Base-by-base conservation (phyloP, 2,113 vertebrate species). In the Heteronetta atricapilla region DNA sequence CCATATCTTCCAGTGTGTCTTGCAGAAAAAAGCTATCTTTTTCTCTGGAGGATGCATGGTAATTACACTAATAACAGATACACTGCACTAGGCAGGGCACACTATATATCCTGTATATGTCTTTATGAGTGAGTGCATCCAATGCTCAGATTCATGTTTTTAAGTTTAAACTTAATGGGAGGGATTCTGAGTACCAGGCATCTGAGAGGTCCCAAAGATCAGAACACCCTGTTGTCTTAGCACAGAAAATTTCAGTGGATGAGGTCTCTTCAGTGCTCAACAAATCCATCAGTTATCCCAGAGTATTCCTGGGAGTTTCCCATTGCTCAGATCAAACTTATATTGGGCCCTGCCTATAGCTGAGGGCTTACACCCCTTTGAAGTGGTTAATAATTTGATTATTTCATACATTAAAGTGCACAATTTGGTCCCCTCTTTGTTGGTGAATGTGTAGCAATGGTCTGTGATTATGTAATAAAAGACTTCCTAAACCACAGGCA, bases 1-100 rank as follows among this genome's bases (percentile, higher is more conserved):
- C 2, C 0, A 0, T 60, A n/a, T 75, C 29, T 75, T 86, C 48
- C 29, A 59, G 18, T 0, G 0, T 44, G 4, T 18, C 31, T 78
- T 82, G 48, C 11, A 26, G 17, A 48, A 63, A 14, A 67, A 60
- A 42, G 1, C 3, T 3, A 0, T 10, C 4, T 58, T 64, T 59
- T 70, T 78, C 25, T 56, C 33, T 66, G 36, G 3, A 18, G 36
- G 6, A 42, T 36, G 5, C 8, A 31, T 7, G 31, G 17, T 48
- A 40, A 48, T 48, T 48, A 48, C 46, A 48, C 46, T 48, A 48
- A 48, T 48, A 22, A 48, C 46, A 48, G 46, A 22, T 48, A 22
- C 34, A 15, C 23, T 25, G 72, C 29, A 19, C 25, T 63, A 59
- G 25, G 11, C 25, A 75, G 16, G 11, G n/a, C 31, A 40, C 31